phyloP scores from a whole-genome alignment of 2,113 vertebrate species.

The Andinoacara biseriatus region DNA sequence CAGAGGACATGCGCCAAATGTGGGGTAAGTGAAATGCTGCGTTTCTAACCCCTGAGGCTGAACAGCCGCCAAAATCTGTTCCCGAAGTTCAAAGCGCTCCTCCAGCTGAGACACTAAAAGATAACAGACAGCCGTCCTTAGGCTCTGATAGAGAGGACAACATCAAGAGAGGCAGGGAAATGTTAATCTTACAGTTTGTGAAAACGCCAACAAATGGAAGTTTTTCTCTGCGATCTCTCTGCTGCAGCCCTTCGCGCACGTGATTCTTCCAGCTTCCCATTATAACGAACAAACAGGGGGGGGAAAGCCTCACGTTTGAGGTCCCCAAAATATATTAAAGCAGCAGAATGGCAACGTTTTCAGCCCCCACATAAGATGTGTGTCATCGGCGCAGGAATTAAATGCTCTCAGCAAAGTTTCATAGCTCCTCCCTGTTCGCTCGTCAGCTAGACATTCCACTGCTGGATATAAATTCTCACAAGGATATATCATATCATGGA shows the following conservation, averaged over 20 bases:
- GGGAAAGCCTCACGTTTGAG: neutral
- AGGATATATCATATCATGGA: neutral
- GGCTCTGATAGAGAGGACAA: neutral
- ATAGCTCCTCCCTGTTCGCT: slow-evolving; percentile 43
- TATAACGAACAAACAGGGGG: neutral
- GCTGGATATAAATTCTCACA: neutral
- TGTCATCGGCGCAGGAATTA: neutral
- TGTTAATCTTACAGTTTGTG: slow-evolving; percentile 59
- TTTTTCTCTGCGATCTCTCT: slow-evolving; percentile 73
- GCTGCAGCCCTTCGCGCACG: slow-evolving; percentile 63
- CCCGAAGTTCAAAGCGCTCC: slow-evolving; percentile 70
- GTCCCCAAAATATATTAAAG: neutral
- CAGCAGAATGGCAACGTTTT: neutral
- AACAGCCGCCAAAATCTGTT: slow-evolving; percentile 62
- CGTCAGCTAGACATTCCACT: slow-evolving; percentile 10
- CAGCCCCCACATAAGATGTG: neutral
- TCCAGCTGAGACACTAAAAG: slow-evolving; percentile 73
- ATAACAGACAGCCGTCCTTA: neutral
- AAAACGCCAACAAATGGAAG: slow-evolving; percentile 72
- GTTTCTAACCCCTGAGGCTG: slow-evolving; percentile 55
- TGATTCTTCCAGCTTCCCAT: slow-evolving; percentile 80
- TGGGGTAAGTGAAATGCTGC: neutral
- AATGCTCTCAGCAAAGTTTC: neutral
- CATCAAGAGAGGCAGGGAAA: neutral
- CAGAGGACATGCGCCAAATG: neutral